Base-by-base conservation (phyloP, 2,113 vertebrate genomes). In the Lepisosteus osseus region DNA sequence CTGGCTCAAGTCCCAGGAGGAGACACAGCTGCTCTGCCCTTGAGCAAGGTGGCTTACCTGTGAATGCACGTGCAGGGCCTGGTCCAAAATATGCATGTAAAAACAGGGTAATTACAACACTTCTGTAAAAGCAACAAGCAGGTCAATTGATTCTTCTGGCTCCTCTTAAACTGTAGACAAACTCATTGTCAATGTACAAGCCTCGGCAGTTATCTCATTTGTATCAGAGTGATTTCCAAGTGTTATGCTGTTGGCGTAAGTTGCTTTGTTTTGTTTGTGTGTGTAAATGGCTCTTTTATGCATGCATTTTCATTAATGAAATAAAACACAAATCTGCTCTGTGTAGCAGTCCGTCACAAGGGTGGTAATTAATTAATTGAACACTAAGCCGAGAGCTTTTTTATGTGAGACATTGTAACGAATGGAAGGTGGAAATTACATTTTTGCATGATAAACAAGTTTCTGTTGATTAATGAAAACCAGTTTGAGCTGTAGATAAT, bases 391-490 rank as follows among this genome's bases (percentile, higher is more conserved):
- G 74, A 88, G 80, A 82, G 78, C 83, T 81, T 78, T 54, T 54
- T 13, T 82, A 1, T 29, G 1, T 29, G 29, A 29, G 76, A 85
- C 82, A 80, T 84, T 84, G 79, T 78, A 87, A 89, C 90, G 90
- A 89, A 90, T 90, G 89, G 89, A 69, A 66, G 74, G 74, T 82
- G 80, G 78, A 84, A 79, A 71, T 84, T 74, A 84, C 89, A 77
- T 79, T 80, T 84, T 79, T 54, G 68, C 65, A 72, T 76, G 86
- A 90, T 90, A 89, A 91, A 76, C 40, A 54, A 74, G 78, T 86
- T 84, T 85, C 83, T 83, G 75, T 74, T 79, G 80, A 83, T 80
- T 79, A 43, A 71, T 68, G 70, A 74, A 87, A 73, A 71, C 83
- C 65, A 73, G 69, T 75, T 76, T 74, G 78, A 75, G 79, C 79